Evolutionary conservation across 2,888 invertebrate species (phyloP), one percentile per base, ranked within the genome.

Genomic region (Tenthredo notha): DNA sequence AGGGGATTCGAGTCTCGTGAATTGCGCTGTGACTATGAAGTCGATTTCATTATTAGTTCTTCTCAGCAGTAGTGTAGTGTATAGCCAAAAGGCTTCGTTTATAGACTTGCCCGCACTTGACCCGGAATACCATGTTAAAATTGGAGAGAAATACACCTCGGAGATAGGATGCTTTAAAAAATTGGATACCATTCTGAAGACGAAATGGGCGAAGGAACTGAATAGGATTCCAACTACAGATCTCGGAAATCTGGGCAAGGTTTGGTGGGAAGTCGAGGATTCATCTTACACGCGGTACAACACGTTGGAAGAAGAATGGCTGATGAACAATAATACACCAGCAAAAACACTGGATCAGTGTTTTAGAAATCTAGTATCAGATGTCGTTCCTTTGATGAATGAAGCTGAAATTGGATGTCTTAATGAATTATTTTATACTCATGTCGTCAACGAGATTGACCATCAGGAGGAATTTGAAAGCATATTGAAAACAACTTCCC

Each of bases 291-390:
- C 37, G 15, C 54, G 65, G 40, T 80, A 61, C 61, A 40, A 58
- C 37, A 80, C 80, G 5, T 25, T 61, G 4, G 61, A 65, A 37
- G 80, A 80, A 65, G 80, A 80, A 61, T 80, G 80, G 80, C 21
- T 80, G 61, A 80, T 80, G 80, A 80, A 65, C 33, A 21, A 80
- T n/a, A 21, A 43, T 65, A 37, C 2, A 80, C 80, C 80, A 15
- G n/a, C 61, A 40, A 80, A 40, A 25, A 58, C 58, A 29, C 1
- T 80, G n/a, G 80, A 80, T 15, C 37, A 80, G 61, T 80, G 80
- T 61, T 80, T 80, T n/a, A 61, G 80, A 80, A 61, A 58, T 80
- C 58, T 80, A 1, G 80, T 80, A 2, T 40, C 80, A 4, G 80
- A 61, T 40, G 80, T 80, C 21, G 80, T 80, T 4, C 80, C 80